A percentile compares a stretch with the other conserved stretches of the same genome.
Evolutionary conservation across 1,140 invertebrate species (phyloP).

Genomic region (Notospermus geniculatus): DNA sequence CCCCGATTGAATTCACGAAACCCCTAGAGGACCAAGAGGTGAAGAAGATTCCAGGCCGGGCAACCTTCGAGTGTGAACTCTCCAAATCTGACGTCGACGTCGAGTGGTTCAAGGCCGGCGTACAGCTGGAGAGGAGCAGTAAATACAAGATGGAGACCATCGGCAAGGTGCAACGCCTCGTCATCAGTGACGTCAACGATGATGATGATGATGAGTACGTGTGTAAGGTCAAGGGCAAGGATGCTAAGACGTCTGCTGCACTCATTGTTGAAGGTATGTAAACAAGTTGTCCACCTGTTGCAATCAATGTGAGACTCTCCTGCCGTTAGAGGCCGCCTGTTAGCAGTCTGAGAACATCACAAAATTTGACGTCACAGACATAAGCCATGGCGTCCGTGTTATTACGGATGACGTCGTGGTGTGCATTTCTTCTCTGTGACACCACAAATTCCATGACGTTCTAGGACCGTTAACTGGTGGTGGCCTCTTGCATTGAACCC

Average conservation of each 20-base stretch:
- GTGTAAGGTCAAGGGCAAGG: constrained; percentile 53
- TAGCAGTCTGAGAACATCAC: too few relatives aligned
- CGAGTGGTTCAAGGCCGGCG: constrained; percentile 81
- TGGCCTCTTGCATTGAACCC: too few relatives aligned
- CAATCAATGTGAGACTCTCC: too few relatives aligned
- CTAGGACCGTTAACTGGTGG: too few relatives aligned
- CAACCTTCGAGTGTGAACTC: constrained; percentile 46
- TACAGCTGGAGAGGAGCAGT: constrained; percentile 52
- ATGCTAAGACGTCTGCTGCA: constrained; percentile 66
- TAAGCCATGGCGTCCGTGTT: too few relatives aligned
- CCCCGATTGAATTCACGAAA: background rate
- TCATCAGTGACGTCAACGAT: constrained; percentile 20
- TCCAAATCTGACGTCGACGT: constrained; percentile 75
- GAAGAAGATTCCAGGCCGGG: constrained; percentile 25
- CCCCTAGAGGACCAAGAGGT: constrained; percentile 37
- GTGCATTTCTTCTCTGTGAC: too few relatives aligned
- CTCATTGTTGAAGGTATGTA: constrained; percentile 71
- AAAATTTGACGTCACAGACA: too few relatives aligned
- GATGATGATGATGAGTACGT: constrained; percentile 24
- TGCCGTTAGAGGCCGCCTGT: too few relatives aligned
- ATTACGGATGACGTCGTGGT: too few relatives aligned
- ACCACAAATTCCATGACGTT: too few relatives aligned
- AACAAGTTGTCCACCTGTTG: too few relatives aligned
- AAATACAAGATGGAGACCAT: constrained; percentile 18
- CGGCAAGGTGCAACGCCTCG: constrained; percentile 27